These are phyloP conservation scores for Andrena fulva DNA, from an alignment of 2,888 invertebrate species.

Conservation along the genomic window DNA sequence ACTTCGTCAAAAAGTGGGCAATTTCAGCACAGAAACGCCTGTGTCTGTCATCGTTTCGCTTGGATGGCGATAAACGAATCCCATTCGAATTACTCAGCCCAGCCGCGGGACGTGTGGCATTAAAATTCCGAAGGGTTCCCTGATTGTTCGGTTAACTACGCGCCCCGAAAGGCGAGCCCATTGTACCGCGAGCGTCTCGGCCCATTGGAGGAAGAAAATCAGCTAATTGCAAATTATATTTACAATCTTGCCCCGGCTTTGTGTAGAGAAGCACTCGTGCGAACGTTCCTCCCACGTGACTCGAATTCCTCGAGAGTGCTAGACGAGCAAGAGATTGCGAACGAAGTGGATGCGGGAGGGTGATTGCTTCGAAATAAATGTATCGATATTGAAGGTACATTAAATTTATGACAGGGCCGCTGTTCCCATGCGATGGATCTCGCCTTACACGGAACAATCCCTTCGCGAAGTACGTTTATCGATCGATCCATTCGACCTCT, in stretches of 20 bases:
- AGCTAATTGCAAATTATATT: conserved; percentile 52
- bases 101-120: neutral
- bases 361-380: conserved; percentile 29
- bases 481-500: conserved; percentile 8
- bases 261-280: conserved; percentile 25
- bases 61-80: neutral
- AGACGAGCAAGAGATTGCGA: conserved; percentile 16
- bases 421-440: neutral
- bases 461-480: conserved; percentile 25
- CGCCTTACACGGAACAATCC: conserved; percentile 18
- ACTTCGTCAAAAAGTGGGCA: neutral
- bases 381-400: conserved; percentile 9
- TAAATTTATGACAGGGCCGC: neutral
- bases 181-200: neutral
- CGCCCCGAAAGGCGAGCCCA: neutral
- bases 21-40: neutral
- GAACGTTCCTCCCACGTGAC: conserved; percentile 43
- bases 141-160: conserved; percentile 18
- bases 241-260: conserved; percentile 24
- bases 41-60: neutral
- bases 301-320: conserved; percentile 34
- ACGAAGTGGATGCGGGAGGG: conserved; percentile 32
- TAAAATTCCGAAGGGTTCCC: neutral
- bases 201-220: conserved; percentile 5
- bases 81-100: neutral